phyloP scores from a whole-genome alignment of 2,888 invertebrate species.

The Sicus ferrugineus region DNA sequence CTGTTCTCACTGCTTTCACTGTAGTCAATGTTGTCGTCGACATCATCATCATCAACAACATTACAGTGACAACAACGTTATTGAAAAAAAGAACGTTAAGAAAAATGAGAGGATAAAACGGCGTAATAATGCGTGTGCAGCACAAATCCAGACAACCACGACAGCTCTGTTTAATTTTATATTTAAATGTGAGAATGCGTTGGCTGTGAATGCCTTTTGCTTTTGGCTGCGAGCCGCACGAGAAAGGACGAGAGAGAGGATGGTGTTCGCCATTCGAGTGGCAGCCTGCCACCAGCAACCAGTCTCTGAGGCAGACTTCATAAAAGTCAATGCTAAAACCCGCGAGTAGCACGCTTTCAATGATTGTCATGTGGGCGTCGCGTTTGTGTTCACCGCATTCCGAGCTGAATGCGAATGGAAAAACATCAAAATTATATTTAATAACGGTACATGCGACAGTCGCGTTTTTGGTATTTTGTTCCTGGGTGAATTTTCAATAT shows the following conservation, averaged over 20 bases:
- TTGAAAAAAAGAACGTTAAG: background rate
- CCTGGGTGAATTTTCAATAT: too few relatives aligned
- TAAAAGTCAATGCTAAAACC: background rate
- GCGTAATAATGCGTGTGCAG: slow-evolving; percentile 7
- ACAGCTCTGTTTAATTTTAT: slow-evolving; percentile 16
- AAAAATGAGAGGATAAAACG: background rate
- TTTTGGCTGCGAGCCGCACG: background rate
- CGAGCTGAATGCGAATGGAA: too few relatives aligned
- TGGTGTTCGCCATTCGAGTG: background rate
- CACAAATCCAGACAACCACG: slow-evolving; percentile 3
- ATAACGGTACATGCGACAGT: too few relatives aligned
- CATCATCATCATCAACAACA: background rate
- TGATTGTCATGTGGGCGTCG: slow-evolving; percentile 5
- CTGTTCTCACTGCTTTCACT: too few relatives aligned
- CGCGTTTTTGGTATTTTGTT: too few relatives aligned
- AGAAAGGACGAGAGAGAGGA: background rate
- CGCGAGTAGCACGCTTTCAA: background rate
- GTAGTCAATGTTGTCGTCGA: background rate
- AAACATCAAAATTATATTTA: too few relatives aligned
- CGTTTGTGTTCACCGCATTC: too few relatives aligned
- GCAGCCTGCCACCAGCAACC: too few relatives aligned
- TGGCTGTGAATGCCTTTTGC: too few relatives aligned
- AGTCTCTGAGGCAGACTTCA: background rate
- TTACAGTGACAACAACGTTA: slow-evolving; percentile 13
- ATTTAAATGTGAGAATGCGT: background rate